A percentile compares a stretch with the other conserved stretches of the same genome.
phyloP scores from a whole-genome alignment of 2,888 invertebrate species.

The Tuta absoluta region DNA sequence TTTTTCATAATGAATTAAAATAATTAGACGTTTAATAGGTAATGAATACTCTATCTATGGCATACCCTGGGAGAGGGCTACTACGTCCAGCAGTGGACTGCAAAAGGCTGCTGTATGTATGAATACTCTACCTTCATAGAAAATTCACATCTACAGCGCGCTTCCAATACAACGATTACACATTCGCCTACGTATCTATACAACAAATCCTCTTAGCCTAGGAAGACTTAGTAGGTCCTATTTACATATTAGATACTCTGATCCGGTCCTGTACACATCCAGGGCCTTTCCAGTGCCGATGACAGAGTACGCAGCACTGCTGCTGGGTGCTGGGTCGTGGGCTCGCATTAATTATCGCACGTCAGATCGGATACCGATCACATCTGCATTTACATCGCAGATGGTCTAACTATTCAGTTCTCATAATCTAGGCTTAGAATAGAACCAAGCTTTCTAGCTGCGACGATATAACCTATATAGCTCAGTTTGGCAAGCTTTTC shows the following conservation, averaged over 20 bases:
- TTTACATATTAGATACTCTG: neutral
- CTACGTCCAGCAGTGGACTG: no score
- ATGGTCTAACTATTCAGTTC: slow-evolving; percentile 10
- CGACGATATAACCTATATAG: no score
- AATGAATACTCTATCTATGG: no score
- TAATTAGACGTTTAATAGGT: no score
- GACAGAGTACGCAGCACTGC: slow-evolving; percentile 47
- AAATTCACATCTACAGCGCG: no score
- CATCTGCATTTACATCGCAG: slow-evolving; percentile 20
- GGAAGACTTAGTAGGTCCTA: neutral
- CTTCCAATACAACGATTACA: neutral
- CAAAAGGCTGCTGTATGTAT: no score
- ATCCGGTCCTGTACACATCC: neutral
- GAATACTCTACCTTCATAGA: no score
- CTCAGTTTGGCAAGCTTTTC: no score
- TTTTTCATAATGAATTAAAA: no score
- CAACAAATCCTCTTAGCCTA: neutral
- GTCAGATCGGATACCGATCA: slow-evolving; percentile 8
- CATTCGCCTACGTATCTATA: neutral
- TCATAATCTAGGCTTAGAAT: neutral
- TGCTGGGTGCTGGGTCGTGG: slow-evolving; percentile 47
- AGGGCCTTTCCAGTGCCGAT: slow-evolving; percentile 43
- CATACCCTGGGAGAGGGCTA: no score
- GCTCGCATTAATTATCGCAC: slow-evolving; percentile 69
- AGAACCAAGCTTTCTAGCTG: no score